phyloP scores from a whole-genome alignment of 2,888 invertebrate genomes.

The Trypoxylon attenuatum region DNA sequence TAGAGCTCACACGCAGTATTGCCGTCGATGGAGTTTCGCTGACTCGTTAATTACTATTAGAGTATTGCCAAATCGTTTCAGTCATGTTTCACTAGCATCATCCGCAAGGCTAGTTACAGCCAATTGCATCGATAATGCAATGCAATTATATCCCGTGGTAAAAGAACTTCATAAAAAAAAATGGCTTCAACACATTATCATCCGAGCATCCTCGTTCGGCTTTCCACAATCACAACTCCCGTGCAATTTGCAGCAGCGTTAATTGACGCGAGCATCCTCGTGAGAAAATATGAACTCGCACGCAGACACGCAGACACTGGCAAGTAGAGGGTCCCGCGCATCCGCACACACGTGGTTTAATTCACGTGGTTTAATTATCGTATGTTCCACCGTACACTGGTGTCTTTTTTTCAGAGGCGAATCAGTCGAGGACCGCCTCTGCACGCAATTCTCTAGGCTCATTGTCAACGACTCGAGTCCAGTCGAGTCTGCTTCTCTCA shows the following conservation, averaged over 20 bases:
- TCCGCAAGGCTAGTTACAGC: no score
- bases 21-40: neutral
- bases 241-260: conserved; percentile 55
- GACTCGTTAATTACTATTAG: no score
- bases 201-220: conserved; percentile 42
- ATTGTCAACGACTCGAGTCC: conserved; percentile 32
- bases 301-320: conserved; percentile 7
- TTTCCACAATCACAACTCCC: conserved; percentile 26
- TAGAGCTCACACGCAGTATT: neutral
- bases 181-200: no score
- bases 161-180: no score
- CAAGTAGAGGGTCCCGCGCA: neutral
- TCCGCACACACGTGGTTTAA: conserved; percentile 20
- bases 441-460: conserved; percentile 34
- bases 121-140: no score
- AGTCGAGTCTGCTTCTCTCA: conserved; percentile 36
- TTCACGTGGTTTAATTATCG: conserved; percentile 5
- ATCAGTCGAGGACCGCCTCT: no score
- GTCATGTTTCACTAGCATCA: conserved; percentile 8
- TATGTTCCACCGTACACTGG: conserved; percentile 44
- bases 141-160: no score
- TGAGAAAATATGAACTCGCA: conserved; percentile 11
- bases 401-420: conserved; percentile 25
- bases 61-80: no score
- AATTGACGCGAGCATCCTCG: conserved; percentile 35